These are phyloP conservation scores for Fulica atra DNA, from an alignment of 2,113 vertebrate genomes.

Conservation along the genomic window DNA sequence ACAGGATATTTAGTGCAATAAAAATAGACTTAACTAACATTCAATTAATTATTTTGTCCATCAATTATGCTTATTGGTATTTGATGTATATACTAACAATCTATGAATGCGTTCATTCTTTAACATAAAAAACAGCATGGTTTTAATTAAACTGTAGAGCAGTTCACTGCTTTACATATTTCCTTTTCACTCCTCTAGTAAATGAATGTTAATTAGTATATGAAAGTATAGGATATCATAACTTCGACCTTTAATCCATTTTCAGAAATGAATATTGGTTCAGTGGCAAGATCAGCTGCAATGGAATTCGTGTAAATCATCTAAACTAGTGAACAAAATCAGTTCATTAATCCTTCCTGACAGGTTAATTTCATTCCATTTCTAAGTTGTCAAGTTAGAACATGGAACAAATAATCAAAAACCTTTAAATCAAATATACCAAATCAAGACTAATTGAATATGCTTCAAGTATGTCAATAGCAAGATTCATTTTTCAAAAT, in stretches of 20 bases:
- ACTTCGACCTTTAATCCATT: slow-evolving; percentile 25
- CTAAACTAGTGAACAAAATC: slow-evolving; percentile 60
- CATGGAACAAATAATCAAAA: slow-evolving; percentile 72
- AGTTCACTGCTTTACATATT: not conserved
- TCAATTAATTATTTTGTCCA: not conserved
- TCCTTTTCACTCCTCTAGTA: not conserved
- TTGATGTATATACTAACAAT: not conserved
- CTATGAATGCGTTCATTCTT: not conserved
- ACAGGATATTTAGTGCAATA: not conserved
- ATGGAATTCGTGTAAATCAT: slow-evolving; percentile 50
- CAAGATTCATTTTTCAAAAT: slow-evolving; percentile 65
- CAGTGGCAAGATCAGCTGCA: slow-evolving; percentile 5
- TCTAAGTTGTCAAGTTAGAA: slow-evolving; percentile 71
- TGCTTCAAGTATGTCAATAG: slow-evolving; percentile 59
- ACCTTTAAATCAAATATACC: slow-evolving; percentile 71
- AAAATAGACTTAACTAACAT: not conserved
- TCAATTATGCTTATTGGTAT: not conserved
- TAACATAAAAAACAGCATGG: not conserved
- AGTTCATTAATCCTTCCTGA: slow-evolving; percentile 71
- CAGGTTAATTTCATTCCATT: slow-evolving; percentile 71
- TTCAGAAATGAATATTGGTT: slow-evolving; percentile 48
- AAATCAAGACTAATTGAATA: slow-evolving; percentile 72
- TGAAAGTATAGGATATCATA: not conserved
- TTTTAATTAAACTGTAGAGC: slow-evolving; percentile 6
- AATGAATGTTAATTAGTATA: slow-evolving; percentile 34